phyloP scores from a whole-genome alignment of 2,797 vertebrate genomes.

The Melanotaenia parkinsoni region DNA sequence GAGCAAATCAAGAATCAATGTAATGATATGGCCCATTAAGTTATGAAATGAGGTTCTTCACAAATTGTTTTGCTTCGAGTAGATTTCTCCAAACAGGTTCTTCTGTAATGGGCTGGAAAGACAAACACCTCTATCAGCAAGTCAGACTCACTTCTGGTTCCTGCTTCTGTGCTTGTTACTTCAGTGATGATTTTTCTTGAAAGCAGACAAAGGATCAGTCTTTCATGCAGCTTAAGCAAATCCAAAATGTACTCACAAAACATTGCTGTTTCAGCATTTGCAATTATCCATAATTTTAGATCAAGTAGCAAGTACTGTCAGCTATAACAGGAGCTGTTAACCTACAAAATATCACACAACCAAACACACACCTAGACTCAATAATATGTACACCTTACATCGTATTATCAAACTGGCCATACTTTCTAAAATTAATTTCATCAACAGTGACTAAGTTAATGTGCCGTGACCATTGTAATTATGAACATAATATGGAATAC shows the following conservation, averaged over 20 bases:
- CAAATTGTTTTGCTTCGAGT: conserved; percentile 82
- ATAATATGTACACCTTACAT: conserved; percentile 25
- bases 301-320: conserved; percentile 3
- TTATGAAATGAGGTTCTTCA: conserved; percentile 82
- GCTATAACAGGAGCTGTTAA: conserved; percentile 15
- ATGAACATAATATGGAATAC: conserved; percentile 77
- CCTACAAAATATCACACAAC: conserved; percentile 16
- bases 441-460: conserved; percentile 74
- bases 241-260: conserved; percentile 44
- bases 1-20: conserved; percentile 84
- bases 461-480: conserved; percentile 75
- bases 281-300: conserved; percentile 30
- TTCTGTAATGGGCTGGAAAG: conserved; percentile 76
- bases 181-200: conserved; percentile 30
- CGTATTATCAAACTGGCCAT: conserved; percentile 44
- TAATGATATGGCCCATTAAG: conserved; percentile 84
- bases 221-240: conserved; percentile 39
- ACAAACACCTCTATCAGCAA: conserved; percentile 73
- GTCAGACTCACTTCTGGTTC: conserved; percentile 49
- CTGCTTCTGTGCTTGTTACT: conserved; percentile 32
- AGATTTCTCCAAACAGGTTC: conserved; percentile 76
- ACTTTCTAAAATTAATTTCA: conserved; percentile 72
- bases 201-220: conserved; percentile 36
- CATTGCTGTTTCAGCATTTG: conserved; percentile 30
- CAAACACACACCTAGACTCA: conserved; percentile 21